phyloP scores from a whole-genome alignment of 2,113 vertebrate species.

The Rhinopomastus cyanomelas region DNA sequence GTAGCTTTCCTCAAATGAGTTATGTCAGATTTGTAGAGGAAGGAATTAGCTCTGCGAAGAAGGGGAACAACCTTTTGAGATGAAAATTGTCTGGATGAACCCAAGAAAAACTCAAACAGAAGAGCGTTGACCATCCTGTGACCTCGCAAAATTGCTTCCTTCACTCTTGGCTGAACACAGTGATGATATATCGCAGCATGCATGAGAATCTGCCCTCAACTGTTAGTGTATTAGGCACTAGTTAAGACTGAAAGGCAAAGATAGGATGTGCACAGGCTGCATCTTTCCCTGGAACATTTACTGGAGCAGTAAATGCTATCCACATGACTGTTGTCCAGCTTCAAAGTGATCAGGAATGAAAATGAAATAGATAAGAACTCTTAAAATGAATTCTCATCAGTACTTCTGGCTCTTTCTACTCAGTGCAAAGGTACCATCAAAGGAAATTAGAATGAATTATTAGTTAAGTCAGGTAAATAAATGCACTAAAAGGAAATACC shows the following conservation, averaged over 20 bases:
- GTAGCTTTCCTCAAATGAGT: constrained; percentile 27
- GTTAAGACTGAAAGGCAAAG: constrained; percentile 21
- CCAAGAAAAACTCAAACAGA: constrained; percentile 45
- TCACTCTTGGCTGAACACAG: constrained; percentile 57
- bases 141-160: constrained; percentile 65
- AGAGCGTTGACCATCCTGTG: constrained; percentile 42
- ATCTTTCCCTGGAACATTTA: background rate
- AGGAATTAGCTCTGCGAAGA: constrained; percentile 53
- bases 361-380: background rate
- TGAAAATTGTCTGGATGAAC: constrained; percentile 53
- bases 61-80: constrained; percentile 51
- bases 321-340: background rate
- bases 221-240: constrained; percentile 16
- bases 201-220: background rate
- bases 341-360: background rate
- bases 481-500: background rate
- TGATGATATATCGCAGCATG: constrained; percentile 36
- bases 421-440: background rate
- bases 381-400: background rate
- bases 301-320: background rate
- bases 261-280: background rate
- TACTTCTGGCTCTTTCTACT: background rate
- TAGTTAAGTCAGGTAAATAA: background rate
- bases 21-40: constrained; percentile 48
- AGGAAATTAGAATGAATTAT: background rate